Evolutionary conservation across 2,888 invertebrate genomes (phyloP), one percentile per base, ranked within the genome.

Genomic region (Trachelus iudaicus): DNA sequence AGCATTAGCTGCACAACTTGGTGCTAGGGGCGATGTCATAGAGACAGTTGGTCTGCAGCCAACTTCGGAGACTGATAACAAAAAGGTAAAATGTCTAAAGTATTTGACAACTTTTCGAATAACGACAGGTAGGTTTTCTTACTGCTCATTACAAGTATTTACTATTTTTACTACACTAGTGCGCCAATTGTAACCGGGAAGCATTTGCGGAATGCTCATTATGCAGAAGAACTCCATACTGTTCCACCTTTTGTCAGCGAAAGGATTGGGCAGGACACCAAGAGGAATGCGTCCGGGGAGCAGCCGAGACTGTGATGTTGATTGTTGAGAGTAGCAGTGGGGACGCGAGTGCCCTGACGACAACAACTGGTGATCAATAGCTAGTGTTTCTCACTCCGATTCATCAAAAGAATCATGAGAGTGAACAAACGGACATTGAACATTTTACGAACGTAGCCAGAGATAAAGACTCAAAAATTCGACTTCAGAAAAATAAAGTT

Each of bases 231-330:
- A 97, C 97, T 23, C 97, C 97, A 13, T 97, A 97, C 91, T 97
- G 97, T 91, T 97, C 97, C 11, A 96, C 96, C 4, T 97, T 96
- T 92, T 97, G 97, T 91, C 97, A 97, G 92, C 94, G 97, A 83
- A 97, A 97, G 91, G 97, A 97, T 92, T 97, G 97, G 97, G 95
- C 94, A 30, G 94, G 95, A 69, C 97, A 96, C 92, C 97, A 97
- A 91, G 96, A 96, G 80, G 97, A 97, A 91, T 97, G 97, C 89
- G 95, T 96, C 69, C 93, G 96, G 80, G 94, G 94, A 68, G 95
- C 95, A 35, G 93, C 94, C 0, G 96, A 96, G 91, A 96, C 96
- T 76, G 97, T 97, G 82, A 97, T 97, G 97, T 93, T 97, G 73
- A 96, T 97, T 83, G 97, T 97, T 30, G 97, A 97, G 91, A 96